Conservation (phyloP, 2,113 vertebrate species). For the Ptyas mucosa region DNA sequence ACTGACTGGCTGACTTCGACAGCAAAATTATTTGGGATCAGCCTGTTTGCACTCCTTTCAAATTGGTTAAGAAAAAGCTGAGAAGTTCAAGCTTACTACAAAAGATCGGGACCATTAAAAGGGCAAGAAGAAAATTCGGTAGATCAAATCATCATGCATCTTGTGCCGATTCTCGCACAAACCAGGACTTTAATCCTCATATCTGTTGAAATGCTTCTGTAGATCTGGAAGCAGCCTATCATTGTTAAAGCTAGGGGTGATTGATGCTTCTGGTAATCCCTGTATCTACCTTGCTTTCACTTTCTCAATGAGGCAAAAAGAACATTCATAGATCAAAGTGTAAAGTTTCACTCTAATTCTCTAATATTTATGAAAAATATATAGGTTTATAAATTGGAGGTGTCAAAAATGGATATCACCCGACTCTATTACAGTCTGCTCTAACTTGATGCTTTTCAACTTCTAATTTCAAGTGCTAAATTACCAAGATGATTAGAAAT, state of each 20-base stretch:
- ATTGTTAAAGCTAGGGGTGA: background rate
- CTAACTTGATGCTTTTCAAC: background rate
- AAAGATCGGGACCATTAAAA: background rate
- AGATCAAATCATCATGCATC: background rate
- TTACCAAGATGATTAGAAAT: background rate
- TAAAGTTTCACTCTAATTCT: background rate
- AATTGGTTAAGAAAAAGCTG: background rate
- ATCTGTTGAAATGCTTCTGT: slow-evolving; percentile 1
- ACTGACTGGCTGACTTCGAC: background rate
- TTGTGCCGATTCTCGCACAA: background rate
- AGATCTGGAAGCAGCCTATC: background rate
- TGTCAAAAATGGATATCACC: background rate
- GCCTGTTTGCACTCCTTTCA: background rate
- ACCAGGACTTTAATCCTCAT: background rate
- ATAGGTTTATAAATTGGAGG: background rate
- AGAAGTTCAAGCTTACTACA: background rate
- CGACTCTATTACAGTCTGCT: background rate
- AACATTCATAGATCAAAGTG: background rate
- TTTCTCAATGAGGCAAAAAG: slow-evolving; percentile 1
- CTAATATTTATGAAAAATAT: background rate
- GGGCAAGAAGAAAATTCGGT: background rate
- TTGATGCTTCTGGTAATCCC: slow-evolving; percentile 18
- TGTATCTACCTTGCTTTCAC: background rate
- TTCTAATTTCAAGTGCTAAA: background rate
- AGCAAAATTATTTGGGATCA: background rate